phyloP scores from a whole-genome alignment of 2,888 invertebrate species.

The Melipona bicolor region DNA sequence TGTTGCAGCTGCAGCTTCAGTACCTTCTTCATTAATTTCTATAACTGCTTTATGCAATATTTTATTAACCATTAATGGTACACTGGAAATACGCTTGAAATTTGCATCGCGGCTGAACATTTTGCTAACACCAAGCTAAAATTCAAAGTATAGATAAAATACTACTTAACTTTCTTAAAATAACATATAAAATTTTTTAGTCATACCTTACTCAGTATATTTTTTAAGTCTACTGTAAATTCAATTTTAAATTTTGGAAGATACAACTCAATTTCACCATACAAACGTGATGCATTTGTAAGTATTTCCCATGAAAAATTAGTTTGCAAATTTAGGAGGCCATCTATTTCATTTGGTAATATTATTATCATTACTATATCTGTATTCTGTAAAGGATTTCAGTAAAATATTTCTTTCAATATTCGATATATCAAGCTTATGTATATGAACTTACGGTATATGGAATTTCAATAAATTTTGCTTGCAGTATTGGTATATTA shows the following conservation, averaged over 20 bases:
- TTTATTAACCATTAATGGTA: conserved; percentile 82
- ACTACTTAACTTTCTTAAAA: not conserved
- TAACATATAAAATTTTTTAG: not conserved
- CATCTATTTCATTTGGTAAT: conserved; percentile 89
- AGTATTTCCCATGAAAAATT: conserved; percentile 82
- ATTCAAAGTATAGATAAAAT: conserved; percentile 22
- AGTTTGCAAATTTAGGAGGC: conserved; percentile 84
- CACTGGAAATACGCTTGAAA: conserved; percentile 82
- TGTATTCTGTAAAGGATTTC: conserved; percentile 83
- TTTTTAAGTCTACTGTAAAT: conserved; percentile 81
- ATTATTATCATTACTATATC: conserved; percentile 91
- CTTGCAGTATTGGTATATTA: conserved; percentile 85
- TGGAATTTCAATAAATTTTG: conserved; percentile 89
- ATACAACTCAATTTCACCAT: conserved; percentile 79
- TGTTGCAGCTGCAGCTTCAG: conserved; percentile 86
- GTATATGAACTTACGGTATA: conserved; percentile 85
- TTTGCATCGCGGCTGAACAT: conserved; percentile 84
- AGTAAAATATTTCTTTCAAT: conserved; percentile 17
- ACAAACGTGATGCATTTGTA: conserved; percentile 56
- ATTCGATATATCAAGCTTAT: conserved; percentile 1
- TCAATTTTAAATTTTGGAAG: conserved; percentile 86
- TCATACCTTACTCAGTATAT: conserved; percentile 80
- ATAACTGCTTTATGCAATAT: conserved; percentile 86
- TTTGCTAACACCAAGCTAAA: conserved; percentile 83
- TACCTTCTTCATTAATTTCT: conserved; percentile 86